These are phyloP conservation scores for Drosophila ambigua DNA, from an alignment of 1,140 invertebrate genomes.

Conservation along the genomic window DNA sequence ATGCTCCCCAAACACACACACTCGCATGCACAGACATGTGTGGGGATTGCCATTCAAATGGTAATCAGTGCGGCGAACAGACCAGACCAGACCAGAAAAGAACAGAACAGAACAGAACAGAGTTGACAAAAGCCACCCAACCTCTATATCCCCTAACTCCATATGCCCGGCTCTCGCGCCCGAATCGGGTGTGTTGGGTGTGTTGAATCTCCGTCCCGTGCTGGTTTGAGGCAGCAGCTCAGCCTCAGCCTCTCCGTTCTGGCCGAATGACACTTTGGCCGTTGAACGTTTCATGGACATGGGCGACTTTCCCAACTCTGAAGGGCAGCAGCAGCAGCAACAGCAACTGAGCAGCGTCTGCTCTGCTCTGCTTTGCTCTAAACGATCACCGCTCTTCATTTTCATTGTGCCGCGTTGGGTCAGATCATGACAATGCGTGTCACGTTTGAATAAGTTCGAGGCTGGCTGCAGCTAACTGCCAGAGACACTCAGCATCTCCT, in stretches of 20 bases:
- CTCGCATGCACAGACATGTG: no score
- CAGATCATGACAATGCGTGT: conserved; percentile 69
- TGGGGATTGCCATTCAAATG: conserved; percentile 79
- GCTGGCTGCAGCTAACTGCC: conserved; percentile 48
- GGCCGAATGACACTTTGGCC: conserved; percentile 71
- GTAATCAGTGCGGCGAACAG: conserved; percentile 73
- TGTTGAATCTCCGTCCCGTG: conserved; percentile 3
- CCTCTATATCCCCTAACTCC: conserved; percentile 12
- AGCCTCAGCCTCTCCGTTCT: conserved; percentile 55
- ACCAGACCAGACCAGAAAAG: conserved; percentile 26
- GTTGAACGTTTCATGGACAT: conserved; percentile 75
- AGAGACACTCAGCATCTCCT: conserved; percentile 37
- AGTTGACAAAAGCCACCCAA: conserved; percentile 63
- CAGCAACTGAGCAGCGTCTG: background rate
- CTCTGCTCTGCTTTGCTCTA: conserved; percentile 22
- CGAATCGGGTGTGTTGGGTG: conserved; percentile 52
- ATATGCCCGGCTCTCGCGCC: conserved; percentile 16
- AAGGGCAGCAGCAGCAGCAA: conserved; percentile 63
- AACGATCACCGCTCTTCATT: conserved; percentile 60
- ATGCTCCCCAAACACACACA: conserved; percentile 25
- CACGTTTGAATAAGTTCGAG: conserved; percentile 80
- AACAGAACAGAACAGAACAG: background rate
- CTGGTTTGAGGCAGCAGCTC: conserved; percentile 22
- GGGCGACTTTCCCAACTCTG: conserved; percentile 57
- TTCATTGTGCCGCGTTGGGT: conserved; percentile 44